A percentile compares a stretch with the other conserved stretches of the same genome.
These are phyloP conservation scores for Coenonympha arcania DNA, from an alignment of 2,888 invertebrate species.

Conservation along the genomic window DNA sequence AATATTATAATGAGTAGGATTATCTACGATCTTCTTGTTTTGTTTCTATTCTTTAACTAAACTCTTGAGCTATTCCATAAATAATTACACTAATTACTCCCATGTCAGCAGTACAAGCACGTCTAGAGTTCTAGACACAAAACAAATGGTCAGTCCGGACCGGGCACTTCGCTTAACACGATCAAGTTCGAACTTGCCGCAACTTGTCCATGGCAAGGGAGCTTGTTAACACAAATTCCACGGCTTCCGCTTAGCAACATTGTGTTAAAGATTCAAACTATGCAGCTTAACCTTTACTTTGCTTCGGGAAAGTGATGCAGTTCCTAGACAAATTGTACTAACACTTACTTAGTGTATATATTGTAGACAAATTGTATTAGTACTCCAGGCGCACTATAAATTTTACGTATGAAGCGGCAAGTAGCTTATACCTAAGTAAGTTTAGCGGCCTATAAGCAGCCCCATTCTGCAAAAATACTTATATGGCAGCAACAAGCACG, in stretches of 20 bases:
- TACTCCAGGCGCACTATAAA: too few relatives aligned
- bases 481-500: too few relatives aligned
- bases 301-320: background rate
- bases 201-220: conserved; percentile 44
- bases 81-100: too few relatives aligned
- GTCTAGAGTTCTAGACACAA: background rate
- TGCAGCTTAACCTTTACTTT: conserved; percentile 22
- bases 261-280: conserved; percentile 57
- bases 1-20: too few relatives aligned
- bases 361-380: too few relatives aligned
- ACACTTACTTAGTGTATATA: background rate
- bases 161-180: conserved; percentile 35
- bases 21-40: too few relatives aligned
- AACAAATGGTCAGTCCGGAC: background rate
- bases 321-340: background rate
- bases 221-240: conserved; percentile 65
- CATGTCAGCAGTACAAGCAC: background rate
- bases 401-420: too few relatives aligned
- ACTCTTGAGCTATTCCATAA: too few relatives aligned
- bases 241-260: conserved; percentile 55
- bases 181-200: conserved; percentile 48
- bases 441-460: too few relatives aligned
- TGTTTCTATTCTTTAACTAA: too few relatives aligned
- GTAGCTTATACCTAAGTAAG: too few relatives aligned
- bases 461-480: too few relatives aligned